Base-by-base conservation (phyloP, 2,113 vertebrate genomes). In the Leptobrachium leishanense region DNA sequence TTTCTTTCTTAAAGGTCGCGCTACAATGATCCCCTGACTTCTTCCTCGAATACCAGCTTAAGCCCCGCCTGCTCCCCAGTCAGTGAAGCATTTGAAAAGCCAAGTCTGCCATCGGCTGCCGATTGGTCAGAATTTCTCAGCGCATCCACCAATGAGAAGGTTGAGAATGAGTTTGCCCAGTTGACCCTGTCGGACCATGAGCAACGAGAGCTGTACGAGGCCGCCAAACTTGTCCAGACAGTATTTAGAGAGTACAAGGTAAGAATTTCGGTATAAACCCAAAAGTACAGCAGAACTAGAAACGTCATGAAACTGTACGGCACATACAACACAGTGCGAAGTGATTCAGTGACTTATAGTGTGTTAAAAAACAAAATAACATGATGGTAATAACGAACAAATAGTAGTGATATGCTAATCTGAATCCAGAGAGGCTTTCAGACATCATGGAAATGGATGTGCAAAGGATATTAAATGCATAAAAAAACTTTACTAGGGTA, bases 161-260 rank as follows among this genome's bases (percentile, higher is more conserved):
- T 98, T 84, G 98, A 99, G 89, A 95, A 93, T 63, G 97, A 99
- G 85, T 93, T 99, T 87, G 96, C 98, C 85, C 98, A 99, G 94
- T 93, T 99, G 77, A 98, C 96, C 75, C 93, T 99, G 85, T 98
- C 97, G 10, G 98, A 99, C 81, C 96, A 97, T 1, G 98, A 99
- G 84, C 98, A 99, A 91, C 92, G 97, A 88, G 98, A 99, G 84
- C 95, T 99, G 82, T 99, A 99, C 2, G 96, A 99, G 87, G 98
- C 98, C 1, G 98, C 98, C 88, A 95, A 95, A 83, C 95, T 99
- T 50, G 97, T 99, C 89, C 98, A 98, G 93, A 98, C 95, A 41
- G 96, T 96, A 87, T 99, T 99, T 95, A 95, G 95, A 89, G 99
- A 97, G 88, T 99, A 98, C 84, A 99, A 99, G 96, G 98, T 99